Evolutionary conservation across 2,797 vertebrate genomes (phyloP), one percentile per base, ranked within the genome.

Genomic region (Lutjanus argentimaculatus): DNA sequence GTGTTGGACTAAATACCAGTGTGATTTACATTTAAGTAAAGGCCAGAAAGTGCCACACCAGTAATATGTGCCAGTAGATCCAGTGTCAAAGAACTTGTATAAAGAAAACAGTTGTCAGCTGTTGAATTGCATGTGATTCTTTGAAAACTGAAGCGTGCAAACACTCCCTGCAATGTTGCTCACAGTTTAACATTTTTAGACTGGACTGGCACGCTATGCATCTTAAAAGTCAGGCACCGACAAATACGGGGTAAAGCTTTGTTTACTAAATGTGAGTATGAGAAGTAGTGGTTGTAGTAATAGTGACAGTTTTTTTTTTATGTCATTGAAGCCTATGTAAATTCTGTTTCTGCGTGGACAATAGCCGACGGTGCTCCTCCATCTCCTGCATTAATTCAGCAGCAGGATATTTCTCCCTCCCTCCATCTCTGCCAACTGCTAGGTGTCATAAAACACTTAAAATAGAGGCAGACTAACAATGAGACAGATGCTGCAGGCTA

Each of bases 381-480:
- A 66, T 82, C 77, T 72, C 68, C 46, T 68, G 68, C 79, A 79
- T 88, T 85, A 79, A 86, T 83, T 85, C 69, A 72, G 56, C 64
- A 70, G 73, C 69, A 56, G 67, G 61, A 72, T 71, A 40, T 75
- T 66, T 67, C 55, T 66, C 63, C 67, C 63, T 69, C 59, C 49
- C n/a, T 77, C 62, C 64, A 69, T 76, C 75, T 86, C 73, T 77
- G 74, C 77, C 83, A 76, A 80, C 72, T 83, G 71, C 82, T 79
- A 68, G 79, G 74, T 90, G 87, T 79, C 87, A 89, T 73, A 74
- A 85, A 89, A 88, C 72, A 84, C 85, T 77, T 83, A 85, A 84
- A 92, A 91, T 83, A 88, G 84, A 88, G 75, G 76, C 86, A 75
- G 80, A 79, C 87, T 80, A 84, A 91, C 85, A 90, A 89, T 85